A percentile compares a stretch with the other conserved stretches of the same genome.
These are phyloP conservation scores for Chitala chitala DNA, from an alignment of 2,113 vertebrate species.

Conservation along the genomic window DNA sequence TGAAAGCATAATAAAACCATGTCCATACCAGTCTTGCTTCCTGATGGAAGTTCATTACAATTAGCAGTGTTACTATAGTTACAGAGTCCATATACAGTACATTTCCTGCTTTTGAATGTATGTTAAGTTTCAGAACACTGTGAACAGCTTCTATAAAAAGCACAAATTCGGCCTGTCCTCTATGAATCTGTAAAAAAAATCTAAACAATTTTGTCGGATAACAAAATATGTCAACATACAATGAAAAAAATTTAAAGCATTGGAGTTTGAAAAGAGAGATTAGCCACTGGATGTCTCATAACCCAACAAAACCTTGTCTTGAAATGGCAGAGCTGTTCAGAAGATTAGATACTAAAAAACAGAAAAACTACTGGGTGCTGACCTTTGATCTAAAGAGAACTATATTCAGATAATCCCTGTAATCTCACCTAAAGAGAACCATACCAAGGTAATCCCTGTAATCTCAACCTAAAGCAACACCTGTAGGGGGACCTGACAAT, in stretches of 20 bases:
- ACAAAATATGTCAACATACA: slow-evolving; percentile 31
- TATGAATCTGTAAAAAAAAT: slow-evolving; percentile 21
- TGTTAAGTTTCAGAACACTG: neutral
- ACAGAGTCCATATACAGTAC: neutral
- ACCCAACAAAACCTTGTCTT: neutral
- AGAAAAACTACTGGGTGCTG: neutral
- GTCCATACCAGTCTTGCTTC: neutral
- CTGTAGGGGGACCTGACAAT: neutral
- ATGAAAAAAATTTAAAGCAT: slow-evolving; percentile 32
- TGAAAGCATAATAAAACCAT: neutral
- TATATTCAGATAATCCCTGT: neutral
- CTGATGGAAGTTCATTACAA: neutral
- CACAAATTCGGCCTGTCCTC: neutral
- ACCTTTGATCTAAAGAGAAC: neutral
- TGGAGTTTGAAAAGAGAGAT: slow-evolving; percentile 25
- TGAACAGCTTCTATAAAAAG: neutral
- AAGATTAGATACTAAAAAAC: slow-evolving; percentile 11
- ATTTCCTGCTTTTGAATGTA: neutral
- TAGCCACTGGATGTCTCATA: slow-evolving; percentile 16
- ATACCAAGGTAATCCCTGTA: too few species aligned
- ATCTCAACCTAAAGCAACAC: neutral
- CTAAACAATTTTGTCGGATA: slow-evolving; percentile 23
- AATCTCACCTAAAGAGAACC: neutral
- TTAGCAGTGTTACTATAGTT: neutral
- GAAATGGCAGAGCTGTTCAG: neutral